Percentiles rank a stretch among this genome's conserved stretches.
These are phyloP conservation scores for Sinohyriopsis cumingii DNA, from an alignment of 2,888 invertebrate genomes.

Conservation along the genomic window DNA sequence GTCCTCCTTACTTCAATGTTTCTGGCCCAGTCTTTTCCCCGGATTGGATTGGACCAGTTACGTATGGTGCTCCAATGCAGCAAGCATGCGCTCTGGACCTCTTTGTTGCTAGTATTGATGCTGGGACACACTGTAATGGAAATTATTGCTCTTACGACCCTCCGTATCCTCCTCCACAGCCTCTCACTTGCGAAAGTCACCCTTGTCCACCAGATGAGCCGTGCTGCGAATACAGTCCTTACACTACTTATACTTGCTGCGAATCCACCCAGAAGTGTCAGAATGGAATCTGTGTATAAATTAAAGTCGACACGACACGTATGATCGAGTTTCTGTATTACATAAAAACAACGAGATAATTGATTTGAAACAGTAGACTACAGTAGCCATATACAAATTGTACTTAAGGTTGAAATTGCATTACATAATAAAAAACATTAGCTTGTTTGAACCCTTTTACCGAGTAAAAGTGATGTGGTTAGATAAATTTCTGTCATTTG, in stretches of 20 bases:
- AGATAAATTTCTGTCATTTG: too few relatives aligned
- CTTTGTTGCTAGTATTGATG: constrained; percentile 41
- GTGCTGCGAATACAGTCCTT: constrained; percentile 51
- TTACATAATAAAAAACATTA: too few relatives aligned
- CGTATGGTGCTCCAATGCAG: constrained; percentile 46
- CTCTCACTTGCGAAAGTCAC: constrained; percentile 44
- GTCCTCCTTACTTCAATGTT: constrained; percentile 42
- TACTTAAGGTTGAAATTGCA: too few relatives aligned
- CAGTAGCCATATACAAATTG: too few relatives aligned
- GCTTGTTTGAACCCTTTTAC: too few relatives aligned
- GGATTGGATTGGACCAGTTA: constrained; percentile 48
- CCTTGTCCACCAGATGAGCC: constrained; percentile 46
- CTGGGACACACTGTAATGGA: constrained; percentile 39
- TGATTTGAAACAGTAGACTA: too few relatives aligned
- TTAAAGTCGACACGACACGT: too few relatives aligned
- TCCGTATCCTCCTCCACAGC: constrained; percentile 38
- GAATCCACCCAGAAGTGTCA: constrained; percentile 41
- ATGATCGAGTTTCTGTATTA: too few relatives aligned
- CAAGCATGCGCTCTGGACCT: constrained; percentile 47
- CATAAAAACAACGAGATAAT: too few relatives aligned
- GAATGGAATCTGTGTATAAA: constrained; percentile 30
- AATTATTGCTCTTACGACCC: constrained; percentile 44
- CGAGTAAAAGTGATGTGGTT: too few relatives aligned
- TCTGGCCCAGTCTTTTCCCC: constrained; percentile 50
- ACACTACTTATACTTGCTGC: constrained; percentile 51